Conservation (phyloP, 1,140 invertebrate genomes). For the Cephus cinctus region DNA sequence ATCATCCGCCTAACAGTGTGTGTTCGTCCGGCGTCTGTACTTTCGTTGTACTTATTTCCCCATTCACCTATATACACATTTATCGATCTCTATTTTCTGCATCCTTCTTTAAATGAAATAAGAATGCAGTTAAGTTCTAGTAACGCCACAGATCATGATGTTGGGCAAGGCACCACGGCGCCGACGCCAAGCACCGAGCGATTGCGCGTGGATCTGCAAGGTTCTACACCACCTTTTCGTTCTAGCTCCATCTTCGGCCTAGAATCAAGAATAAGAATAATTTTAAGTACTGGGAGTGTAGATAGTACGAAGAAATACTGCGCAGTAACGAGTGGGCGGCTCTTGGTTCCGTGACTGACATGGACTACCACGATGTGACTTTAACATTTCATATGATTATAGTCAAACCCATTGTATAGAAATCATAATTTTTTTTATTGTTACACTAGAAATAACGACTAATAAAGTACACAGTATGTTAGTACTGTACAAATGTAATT, state of each 20-base stretch:
- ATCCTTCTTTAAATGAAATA: background rate
- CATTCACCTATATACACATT: background rate
- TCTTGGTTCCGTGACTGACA: no score
- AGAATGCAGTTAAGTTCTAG: slow-evolving; percentile 32
- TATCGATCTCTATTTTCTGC: background rate
- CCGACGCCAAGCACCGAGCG: slow-evolving; percentile 87
- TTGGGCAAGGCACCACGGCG: slow-evolving; percentile 89
- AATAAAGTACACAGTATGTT: no score
- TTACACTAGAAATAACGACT: no score
- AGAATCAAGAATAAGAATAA: no score
- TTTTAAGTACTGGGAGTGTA: no score
- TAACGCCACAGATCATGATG: slow-evolving; percentile 87
- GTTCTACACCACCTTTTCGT: slow-evolving; percentile 87
- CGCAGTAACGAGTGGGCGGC: no score
- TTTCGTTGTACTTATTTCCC: background rate
- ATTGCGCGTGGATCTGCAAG: slow-evolving; percentile 85
- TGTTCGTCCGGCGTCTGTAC: background rate
- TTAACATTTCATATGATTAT: no score
- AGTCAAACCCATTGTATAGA: no score
- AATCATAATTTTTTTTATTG: no score
- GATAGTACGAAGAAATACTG: no score
- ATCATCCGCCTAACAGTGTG: background rate
- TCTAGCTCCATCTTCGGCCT: slow-evolving; percentile 84
- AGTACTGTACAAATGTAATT: no score
- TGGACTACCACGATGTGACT: no score